Conservation (phyloP, 2,888 invertebrate species). For the Chouioia cunea region DNA sequence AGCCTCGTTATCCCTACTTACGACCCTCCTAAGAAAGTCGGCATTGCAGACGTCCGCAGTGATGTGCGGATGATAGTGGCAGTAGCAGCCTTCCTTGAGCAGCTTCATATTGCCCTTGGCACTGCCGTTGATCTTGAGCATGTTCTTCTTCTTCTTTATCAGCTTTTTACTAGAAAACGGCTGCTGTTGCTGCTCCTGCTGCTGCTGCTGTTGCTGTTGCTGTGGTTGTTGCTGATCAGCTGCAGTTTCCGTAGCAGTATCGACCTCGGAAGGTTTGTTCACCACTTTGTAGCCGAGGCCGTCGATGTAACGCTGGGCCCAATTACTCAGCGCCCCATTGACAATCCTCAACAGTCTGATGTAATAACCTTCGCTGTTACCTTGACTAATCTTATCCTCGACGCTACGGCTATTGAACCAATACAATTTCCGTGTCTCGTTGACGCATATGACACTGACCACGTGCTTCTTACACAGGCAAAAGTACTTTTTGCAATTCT, state of each 20-base stretch:
- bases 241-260: too few relatives aligned
- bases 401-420: constrained; percentile 66
- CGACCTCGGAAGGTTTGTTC: too few relatives aligned
- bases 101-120: constrained; percentile 66
- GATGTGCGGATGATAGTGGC: constrained; percentile 87
- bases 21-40: constrained; percentile 87
- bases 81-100: constrained; percentile 66
- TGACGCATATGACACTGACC: constrained; percentile 65
- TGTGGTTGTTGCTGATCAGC: too few relatives aligned
- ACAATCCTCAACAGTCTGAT: constrained; percentile 62
- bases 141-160: constrained; percentile 46
- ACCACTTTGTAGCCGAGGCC: constrained; percentile 53
- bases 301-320: constrained; percentile 63
- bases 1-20: constrained; percentile 56
- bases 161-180: neutral
- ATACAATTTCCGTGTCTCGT: constrained; percentile 63
- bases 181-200: neutral
- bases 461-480: constrained; percentile 65
- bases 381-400: constrained; percentile 63
- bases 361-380: constrained; percentile 64
- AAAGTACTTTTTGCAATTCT: constrained; percentile 63
- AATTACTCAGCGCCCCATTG: constrained; percentile 61
- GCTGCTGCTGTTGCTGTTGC: too few relatives aligned
- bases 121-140: constrained; percentile 66
- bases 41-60: constrained; percentile 91